Base-by-base conservation (phyloP, 2,113 vertebrate genomes). In the Pomatostomus ruficeps region DNA sequence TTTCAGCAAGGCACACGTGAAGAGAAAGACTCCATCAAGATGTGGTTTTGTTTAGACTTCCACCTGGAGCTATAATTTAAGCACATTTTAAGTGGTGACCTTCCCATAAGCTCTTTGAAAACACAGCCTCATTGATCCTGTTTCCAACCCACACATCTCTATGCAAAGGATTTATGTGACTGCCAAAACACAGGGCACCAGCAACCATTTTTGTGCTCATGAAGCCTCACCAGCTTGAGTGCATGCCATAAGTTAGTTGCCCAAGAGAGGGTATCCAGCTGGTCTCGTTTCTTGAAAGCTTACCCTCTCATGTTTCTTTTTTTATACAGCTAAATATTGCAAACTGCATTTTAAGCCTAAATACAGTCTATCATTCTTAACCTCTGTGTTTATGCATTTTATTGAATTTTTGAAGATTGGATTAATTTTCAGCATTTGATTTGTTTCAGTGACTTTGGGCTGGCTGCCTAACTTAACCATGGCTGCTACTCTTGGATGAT, bases 361-460 rank as follows among this genome's bases (percentile, higher is more conserved):
- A 88, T 36, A 48, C 31, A 72, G 42, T 35, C 18, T 91, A 71
- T 11, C 45, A 72, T 89, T 77, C 40, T 80, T 92, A 87, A 82
- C 33, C 35, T 79, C 49, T 54, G 10, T 72, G 45, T 81, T 96
- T 92, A 87, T 78, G 61, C 42, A 76, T 89, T 89, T 79, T 92
- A 95, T 79, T 94, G 91, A 81, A 49, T 91, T 95, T 89, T 85
- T 63, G 36, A 38, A 81, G 46, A 91, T 25, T 72, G 62, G 20
- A 95, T 87, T 87, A 14, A 81, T 91, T 96, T 92, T 89, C 31
- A 85, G 54, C 42, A 81, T 72, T 78, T 92, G 87, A 95, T 95
- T 95, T 93, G 73, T 75, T 89, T 84, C 70, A 85, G n/a, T 75
- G 61, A 82, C 65, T 95, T 91, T 1, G 11, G 95, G 93, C 87